Base-by-base conservation (phyloP, 2,888 invertebrate species). In the Neocrepidodera transversa region DNA sequence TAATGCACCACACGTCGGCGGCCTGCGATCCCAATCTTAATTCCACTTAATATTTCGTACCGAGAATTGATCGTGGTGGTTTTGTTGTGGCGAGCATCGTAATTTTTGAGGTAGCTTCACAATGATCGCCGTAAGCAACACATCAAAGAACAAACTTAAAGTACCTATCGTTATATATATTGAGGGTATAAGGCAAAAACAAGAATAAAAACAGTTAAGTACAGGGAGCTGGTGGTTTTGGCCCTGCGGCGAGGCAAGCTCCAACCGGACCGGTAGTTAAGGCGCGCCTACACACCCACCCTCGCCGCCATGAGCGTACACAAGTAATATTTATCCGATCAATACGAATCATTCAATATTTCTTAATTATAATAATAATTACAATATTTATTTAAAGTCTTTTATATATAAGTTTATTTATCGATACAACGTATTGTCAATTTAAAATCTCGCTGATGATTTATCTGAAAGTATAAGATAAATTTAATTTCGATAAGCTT, bases 251-350 rank as follows among this genome's bases (percentile, higher is more conserved):
- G 63, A 67, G 67, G 66, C 71, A 65, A 61, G 71, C 71, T 71
- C 71, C 66, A 67, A 65, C 70, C 67, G 66, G 68, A 66, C 68
- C 72, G 70, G 74, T 74, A 74, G 74, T 74, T 74, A 63, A 70
- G 71, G 68, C 68, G 70, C 73, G 74, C 73, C 74, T 70, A 75
- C 74, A 72, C 73, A 73, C 68, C 71, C 74, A 74, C 74, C 74
- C 73, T 73, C 72, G 70, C 73, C 42, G 16, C 51, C 60, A 60
- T 52, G 20, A 42, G 48, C 60, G 60, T 36, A 30, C 48, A 14
- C 1, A n/a, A n/a, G n/a, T n/a, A n/a, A n/a, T n/a, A n/a, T n/a
- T n/a, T n/a, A n/a, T n/a, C n/a, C n/a, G n/a, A n/a, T n/a, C n/a
- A n/a, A n/a, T n/a, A n/a, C n/a, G n/a, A n/a, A n/a, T n/a, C n/a